Percentiles rank a stretch among this genome's conserved stretches.
These are phyloP conservation scores for Apostichopus leukothele DNA, from an alignment of 53 echinoderm and acorn worm species.

Conservation along the genomic window DNA sequence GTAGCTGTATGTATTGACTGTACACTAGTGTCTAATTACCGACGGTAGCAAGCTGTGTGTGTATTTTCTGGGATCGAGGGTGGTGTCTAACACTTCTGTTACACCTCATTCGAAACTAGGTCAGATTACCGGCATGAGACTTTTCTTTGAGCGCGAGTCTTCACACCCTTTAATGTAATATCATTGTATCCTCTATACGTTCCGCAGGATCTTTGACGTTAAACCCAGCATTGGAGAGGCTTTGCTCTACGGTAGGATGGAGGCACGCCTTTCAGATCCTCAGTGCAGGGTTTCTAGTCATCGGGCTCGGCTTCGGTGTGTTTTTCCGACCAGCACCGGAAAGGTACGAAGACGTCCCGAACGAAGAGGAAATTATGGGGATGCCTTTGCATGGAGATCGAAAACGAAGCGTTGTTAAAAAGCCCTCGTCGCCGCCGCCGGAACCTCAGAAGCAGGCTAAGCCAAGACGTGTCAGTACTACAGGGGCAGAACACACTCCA, in stretches of 20 bases:
- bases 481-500: slow-evolving; percentile 71
- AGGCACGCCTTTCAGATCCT: slow-evolving; percentile 79
- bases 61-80: too few relatives aligned
- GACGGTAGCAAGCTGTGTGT: too few relatives aligned
- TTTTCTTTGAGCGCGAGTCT: too few relatives aligned
- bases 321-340: slow-evolving; percentile 71
- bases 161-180: too few relatives aligned
- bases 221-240: slow-evolving; percentile 75
- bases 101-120: too few relatives aligned
- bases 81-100: too few relatives aligned
- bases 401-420: slow-evolving; percentile 24
- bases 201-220: slow-evolving; percentile 72
- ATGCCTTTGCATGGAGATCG: slow-evolving; percentile 29
- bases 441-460: slow-evolving; percentile 25
- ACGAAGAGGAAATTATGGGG: slow-evolving; percentile 57
- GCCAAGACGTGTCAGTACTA: slow-evolving; percentile 20
- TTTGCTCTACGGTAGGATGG: slow-evolving; percentile 80
- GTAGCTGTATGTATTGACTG: too few relatives aligned
- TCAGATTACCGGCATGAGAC: too few relatives aligned
- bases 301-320: slow-evolving; percentile 66
- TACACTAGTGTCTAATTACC: too few relatives aligned
- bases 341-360: slow-evolving; percentile 50
- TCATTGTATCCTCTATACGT: too few relatives aligned
- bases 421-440: not conserved
- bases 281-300: slow-evolving; percentile 61